Base-by-base conservation (phyloP, 1,140 invertebrate species). In the Homarus americanus region DNA sequence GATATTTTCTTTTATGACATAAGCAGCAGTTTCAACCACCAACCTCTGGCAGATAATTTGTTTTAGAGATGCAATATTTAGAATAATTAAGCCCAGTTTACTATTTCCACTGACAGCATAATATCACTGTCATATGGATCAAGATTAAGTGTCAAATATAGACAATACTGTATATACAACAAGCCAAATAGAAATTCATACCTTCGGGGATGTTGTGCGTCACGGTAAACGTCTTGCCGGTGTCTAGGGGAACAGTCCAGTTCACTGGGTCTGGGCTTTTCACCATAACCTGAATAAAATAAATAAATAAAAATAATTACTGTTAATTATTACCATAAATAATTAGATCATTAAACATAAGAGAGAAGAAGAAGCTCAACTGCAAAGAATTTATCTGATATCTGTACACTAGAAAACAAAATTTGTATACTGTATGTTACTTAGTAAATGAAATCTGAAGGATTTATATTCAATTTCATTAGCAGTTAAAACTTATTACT, bases 191-290 rank as follows among this genome's bases (percentile, higher is more conserved):
- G 78, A 78, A 58, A 38, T 17, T 63, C 80, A 53, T 86, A 93
- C 97, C 97, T 95, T 97, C 97, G 94, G 96, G 96, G 92, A 98
- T 97, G 95, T 98, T 98, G 95, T 98, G 97, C 53, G 97, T 98
- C 92, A 98, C 97, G 72, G 97, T 98, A 94, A 98, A 98, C 10
- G 97, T 98, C 95, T 98, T 98, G 91, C 97, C 97, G 89, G 97
- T 98, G 94, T 98, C 97, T 92, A 98, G 95, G 76, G 97, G 97
- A 86, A 98, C 97, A 34, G 97, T 98, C 98, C 98, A 98, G 94
- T 98, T 98, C 93, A 98, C 97, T 82, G 93, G 93, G 91, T 94
- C 84, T 89, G 93, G 93, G 49, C 93, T 93, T 79, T 92, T 93
- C 41, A 93, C 92, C 88, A 92, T 93, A 32, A 92, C 88, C 92